phyloP scores from a whole-genome alignment of 2,797 vertebrate genomes.

The Chiloscyllium punctatum region DNA sequence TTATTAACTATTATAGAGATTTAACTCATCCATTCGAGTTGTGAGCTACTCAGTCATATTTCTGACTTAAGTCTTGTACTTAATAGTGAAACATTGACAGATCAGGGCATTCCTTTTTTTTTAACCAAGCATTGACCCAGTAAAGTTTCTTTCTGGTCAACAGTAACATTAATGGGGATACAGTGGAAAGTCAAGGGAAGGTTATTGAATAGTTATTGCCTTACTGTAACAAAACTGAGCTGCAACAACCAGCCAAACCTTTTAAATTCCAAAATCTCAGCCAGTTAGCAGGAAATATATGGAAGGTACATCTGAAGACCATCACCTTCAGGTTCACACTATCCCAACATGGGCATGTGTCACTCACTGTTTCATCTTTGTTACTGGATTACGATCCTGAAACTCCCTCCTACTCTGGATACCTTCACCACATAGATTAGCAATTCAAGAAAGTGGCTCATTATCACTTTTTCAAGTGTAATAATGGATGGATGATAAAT shows the following conservation, averaged over 20 bases:
- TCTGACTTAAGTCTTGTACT: background rate
- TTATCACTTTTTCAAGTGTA: background rate
- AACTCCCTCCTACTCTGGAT: background rate
- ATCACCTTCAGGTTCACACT: background rate
- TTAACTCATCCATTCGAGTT: background rate
- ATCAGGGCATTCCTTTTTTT: background rate
- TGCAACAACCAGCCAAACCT: background rate
- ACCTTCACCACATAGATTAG: background rate
- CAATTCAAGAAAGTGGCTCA: background rate
- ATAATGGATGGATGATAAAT: background rate
- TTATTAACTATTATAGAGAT: background rate
- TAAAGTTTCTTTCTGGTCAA: background rate
- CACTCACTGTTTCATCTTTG: too few species aligned
- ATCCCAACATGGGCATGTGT: background rate
- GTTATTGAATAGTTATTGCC: background rate
- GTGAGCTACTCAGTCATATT: background rate
- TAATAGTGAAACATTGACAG: background rate
- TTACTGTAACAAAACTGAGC: background rate
- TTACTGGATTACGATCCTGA: background rate
- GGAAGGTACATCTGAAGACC: background rate
- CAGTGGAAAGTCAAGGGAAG: background rate
- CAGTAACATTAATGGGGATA: background rate
- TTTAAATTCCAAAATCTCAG: background rate
- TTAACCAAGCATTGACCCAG: background rate
- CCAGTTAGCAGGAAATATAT: background rate